These are phyloP conservation scores for Eumaeus atala DNA, from an alignment of 1,140 invertebrate species.

Conservation along the genomic window DNA sequence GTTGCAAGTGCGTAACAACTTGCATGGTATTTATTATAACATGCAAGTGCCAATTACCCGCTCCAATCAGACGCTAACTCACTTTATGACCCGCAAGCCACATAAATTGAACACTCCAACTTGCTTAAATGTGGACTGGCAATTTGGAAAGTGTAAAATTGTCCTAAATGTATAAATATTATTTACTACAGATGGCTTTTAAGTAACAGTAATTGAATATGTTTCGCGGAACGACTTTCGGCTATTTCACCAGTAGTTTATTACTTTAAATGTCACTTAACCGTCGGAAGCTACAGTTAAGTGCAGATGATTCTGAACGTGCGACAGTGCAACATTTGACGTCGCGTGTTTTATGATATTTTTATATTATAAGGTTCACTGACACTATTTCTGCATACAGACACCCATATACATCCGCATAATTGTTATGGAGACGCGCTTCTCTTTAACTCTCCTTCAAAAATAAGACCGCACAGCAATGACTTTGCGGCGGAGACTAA, in stretches of 20 bases:
- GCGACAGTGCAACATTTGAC: too few relatives aligned
- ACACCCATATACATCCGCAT: too few relatives aligned
- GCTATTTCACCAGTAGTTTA: background rate
- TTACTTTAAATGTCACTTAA: background rate
- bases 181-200: constrained; percentile 6
- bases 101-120: constrained; percentile 22
- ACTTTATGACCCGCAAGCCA: constrained; percentile 23
- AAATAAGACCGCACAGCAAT: too few relatives aligned
- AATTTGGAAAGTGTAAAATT: constrained; percentile 8
- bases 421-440: too few relatives aligned
- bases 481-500: too few relatives aligned
- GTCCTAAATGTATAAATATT: constrained; percentile 6
- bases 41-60: constrained; percentile 23
- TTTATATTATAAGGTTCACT: too few relatives aligned
- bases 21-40: constrained; percentile 3
- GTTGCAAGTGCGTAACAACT: background rate
- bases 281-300: background rate
- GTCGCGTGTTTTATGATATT: too few relatives aligned
- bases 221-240: background rate
- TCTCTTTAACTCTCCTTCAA: too few relatives aligned
- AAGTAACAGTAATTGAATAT: constrained; percentile 5
- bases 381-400: too few relatives aligned
- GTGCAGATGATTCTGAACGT: too few relatives aligned
- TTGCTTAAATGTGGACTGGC: constrained; percentile 11
- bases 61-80: constrained; percentile 27